Percentiles rank a stretch among this genome's conserved stretches.
phyloP scores from a whole-genome alignment of 1,140 invertebrate species.

The Drosophila punjabiensis region DNA sequence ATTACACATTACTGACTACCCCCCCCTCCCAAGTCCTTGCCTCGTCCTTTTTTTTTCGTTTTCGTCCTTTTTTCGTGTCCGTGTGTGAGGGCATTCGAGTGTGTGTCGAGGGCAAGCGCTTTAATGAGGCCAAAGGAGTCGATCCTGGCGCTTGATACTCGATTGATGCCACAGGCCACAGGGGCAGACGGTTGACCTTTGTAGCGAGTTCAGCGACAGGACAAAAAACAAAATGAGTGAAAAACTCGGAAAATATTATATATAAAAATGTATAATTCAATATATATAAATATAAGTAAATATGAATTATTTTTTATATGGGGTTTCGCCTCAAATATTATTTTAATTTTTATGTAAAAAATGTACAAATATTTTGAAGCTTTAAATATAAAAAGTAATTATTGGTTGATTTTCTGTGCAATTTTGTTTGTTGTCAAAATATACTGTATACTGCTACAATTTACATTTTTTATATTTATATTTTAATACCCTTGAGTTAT shows the following conservation, averaged over 20 bases:
- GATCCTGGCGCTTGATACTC: conserved; percentile 33
- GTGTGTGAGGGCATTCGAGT: not conserved
- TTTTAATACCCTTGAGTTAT: too few species aligned
- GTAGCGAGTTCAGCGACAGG: conserved; percentile 2
- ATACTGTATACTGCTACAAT: too few species aligned
- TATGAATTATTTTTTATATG: too few species aligned
- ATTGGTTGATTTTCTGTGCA: too few species aligned
- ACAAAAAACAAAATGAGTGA: not conserved
- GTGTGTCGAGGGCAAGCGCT: conserved; percentile 28
- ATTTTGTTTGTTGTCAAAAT: too few species aligned
- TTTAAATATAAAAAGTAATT: too few species aligned
- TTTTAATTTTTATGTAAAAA: too few species aligned
- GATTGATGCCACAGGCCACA: conserved; percentile 47
- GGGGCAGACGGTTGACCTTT: conserved; percentile 50
- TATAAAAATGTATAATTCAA: too few species aligned
- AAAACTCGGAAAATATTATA: not conserved
- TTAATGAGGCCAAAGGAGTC: conserved; percentile 58
- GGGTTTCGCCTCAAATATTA: too few species aligned
- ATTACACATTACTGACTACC: conserved; percentile 74
- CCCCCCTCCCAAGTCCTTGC: conserved; percentile 7
- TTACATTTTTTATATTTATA: too few species aligned
- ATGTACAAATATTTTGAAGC: too few species aligned
- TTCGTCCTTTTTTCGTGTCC: not conserved
- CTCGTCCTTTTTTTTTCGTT: conserved; percentile 16
- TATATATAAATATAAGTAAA: too few species aligned